Conservation (phyloP, 2,888 invertebrate species). For the Archips xylosteana region DNA sequence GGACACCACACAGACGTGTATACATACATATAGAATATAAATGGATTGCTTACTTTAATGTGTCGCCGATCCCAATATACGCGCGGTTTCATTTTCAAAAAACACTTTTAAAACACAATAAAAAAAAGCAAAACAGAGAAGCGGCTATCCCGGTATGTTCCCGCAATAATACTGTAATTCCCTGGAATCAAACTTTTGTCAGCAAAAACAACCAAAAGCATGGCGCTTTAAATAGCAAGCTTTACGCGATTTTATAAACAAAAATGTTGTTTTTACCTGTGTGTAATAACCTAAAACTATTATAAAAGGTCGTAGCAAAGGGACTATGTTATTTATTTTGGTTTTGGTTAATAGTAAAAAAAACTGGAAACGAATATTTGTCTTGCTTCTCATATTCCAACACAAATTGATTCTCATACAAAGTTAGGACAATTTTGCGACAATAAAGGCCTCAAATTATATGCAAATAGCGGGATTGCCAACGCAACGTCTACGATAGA, state of each 20-base stretch:
- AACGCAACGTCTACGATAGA: too few relatives aligned
- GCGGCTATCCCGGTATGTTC: background rate
- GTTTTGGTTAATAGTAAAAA: too few relatives aligned
- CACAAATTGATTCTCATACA: too few relatives aligned
- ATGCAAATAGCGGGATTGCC: too few relatives aligned
- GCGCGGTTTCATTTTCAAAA: slow-evolving; percentile 44
- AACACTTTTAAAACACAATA: slow-evolving; percentile 30
- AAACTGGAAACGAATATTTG: too few relatives aligned
- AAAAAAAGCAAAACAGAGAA: background rate
- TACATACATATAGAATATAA: slow-evolving; percentile 40
- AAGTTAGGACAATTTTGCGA: too few relatives aligned
- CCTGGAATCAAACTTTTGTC: background rate
- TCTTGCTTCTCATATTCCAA: too few relatives aligned
- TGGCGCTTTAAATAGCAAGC: background rate
- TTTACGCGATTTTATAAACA: background rate
- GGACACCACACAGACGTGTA: slow-evolving; percentile 26
- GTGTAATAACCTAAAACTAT: background rate
- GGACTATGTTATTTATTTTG: background rate
- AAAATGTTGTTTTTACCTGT: background rate
- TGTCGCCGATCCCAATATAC: slow-evolving; percentile 32
- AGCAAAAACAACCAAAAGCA: background rate
- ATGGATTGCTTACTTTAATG: slow-evolving; percentile 43
- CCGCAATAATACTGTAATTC: background rate
- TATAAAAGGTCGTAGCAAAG: background rate
- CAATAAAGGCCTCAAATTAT: too few relatives aligned